Conservation (phyloP, 1,140 invertebrate species). For the Ditylenchus dipsaci region DNA sequence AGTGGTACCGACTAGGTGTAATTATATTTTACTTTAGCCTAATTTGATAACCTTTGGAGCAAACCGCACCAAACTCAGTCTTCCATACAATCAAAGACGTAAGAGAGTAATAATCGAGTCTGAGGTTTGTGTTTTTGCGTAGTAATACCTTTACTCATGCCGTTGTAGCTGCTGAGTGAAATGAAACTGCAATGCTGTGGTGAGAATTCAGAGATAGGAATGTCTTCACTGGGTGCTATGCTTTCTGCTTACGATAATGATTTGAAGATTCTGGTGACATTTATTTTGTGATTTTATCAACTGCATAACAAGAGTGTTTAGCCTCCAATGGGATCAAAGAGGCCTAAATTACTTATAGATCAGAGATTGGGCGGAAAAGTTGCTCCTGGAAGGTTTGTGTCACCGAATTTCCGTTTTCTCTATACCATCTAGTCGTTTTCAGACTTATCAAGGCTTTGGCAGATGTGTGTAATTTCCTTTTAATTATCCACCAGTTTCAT, state of each 20-base stretch:
- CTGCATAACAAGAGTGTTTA: background rate
- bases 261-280: constrained; percentile 27
- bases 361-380: constrained; percentile 3
- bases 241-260: constrained; percentile 43
- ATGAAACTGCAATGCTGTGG: constrained; percentile 6
- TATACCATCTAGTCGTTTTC: background rate
- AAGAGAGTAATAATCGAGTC: constrained; percentile 27
- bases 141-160: background rate
- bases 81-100: background rate
- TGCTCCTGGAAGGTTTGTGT: constrained; percentile 2
- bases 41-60: constrained; percentile 2
- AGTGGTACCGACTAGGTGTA: no score
- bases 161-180: constrained; percentile 28
- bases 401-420: no score
- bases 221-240: constrained; percentile 29
- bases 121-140: background rate
- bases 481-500: background rate
- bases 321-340: background rate
- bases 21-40: constrained; percentile 10
- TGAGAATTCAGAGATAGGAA: constrained; percentile 18
- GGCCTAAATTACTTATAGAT: constrained; percentile 5
- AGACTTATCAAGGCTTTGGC: background rate
- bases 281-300: background rate
- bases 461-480: background rate
- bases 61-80: constrained; percentile 2